Base-by-base conservation (phyloP, 2,797 vertebrate genomes). In the Catostomus latipinnis region DNA sequence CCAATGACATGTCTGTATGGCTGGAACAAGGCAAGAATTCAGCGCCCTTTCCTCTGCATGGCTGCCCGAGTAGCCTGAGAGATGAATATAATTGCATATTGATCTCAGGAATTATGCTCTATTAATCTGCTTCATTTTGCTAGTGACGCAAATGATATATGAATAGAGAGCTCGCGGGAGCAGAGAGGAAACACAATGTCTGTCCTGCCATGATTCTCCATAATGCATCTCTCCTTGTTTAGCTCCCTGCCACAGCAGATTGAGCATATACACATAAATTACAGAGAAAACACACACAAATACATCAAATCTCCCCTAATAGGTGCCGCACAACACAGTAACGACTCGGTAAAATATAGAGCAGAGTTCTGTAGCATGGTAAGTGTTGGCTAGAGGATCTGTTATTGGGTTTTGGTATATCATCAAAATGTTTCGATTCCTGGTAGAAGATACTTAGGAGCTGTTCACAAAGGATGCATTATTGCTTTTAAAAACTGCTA, bases 61-160 rank as follows among this genome's bases (percentile, higher is more conserved):
- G 77, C 79, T 74, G 45, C 78, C 49, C 61, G 82, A 79, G 79
- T 82, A 81, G 78, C 75, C 68, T 79, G 76, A 75, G 82, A 84
- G 84, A 83, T 83, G 85, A 85, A 82, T 85, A 85, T 86, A 88
- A 88, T 87, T 87, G 82, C 84, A 85, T 87, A 88, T 87, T 81
- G 88, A 88, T 87, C 84, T 70, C 46, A 49, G 62, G 81, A 81
- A 87, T 87, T 86, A 86, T 82, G 81, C 84, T 83, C 85, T 87
- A 87, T 86, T 87, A 85, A 81, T 84, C 83, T 75, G 74, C 71
- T 82, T 86, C 74, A 81, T 82, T 81, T 78, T 78, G 80, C 80
- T 53, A 22, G 13, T 54, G 80, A 74, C 49, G 50, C 72, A 71
- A 74, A 80, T 71, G 80, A 83, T 74, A 82, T 65, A 82, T 81